Base-by-base conservation (phyloP, 2,113 vertebrate species). In the Bungarus multicinctus region DNA sequence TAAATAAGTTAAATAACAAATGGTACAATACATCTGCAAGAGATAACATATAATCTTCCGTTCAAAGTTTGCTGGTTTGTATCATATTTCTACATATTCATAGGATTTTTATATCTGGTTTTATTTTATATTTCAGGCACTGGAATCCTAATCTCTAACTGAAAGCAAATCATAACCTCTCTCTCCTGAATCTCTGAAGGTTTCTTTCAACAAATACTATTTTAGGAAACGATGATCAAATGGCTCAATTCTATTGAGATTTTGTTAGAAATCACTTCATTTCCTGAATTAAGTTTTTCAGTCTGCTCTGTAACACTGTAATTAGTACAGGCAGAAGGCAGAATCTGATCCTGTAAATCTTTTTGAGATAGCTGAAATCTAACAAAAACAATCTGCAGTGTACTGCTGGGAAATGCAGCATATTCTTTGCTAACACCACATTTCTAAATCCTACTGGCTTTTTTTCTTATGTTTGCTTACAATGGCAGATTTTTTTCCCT, bases 141-240 rank as follows among this genome's bases (percentile, higher is more conserved):
- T 52, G n/a, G 18, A 91, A 91, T 91, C 53, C 45, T 87, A 58
- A 69, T 64, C 60, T 64, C 64, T 69, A 25, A 25, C 57, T 58
- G 5, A 69, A 4, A 5, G 69, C 34, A 88, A 53, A 88, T 88
- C 47, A 34, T 87, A 91, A 1, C 9, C 94, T 57, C 2, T 18
- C n/a, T 52, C 39, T 18, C n/a, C 18, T 53, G 34, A 88, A 88
- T 27, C 64, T 43, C 54, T 10, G 50, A 39, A 45, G 55, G 39
- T 45, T 20, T 91, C 30, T 93, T 88, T 85, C 64, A 88, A 11
- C 25, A 91, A 88, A 55, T 20, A 50, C 69, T 74, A 30, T 64
- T 93, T n/a, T 69, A 39, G 53, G 81, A 91, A 96, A 57, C 64
- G 47, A 14, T 55, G 39, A 43, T 74, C 89, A 54, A 87, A 47